Conservation (phyloP, 1,140 invertebrate species). For the Drosophila erecta region DNA sequence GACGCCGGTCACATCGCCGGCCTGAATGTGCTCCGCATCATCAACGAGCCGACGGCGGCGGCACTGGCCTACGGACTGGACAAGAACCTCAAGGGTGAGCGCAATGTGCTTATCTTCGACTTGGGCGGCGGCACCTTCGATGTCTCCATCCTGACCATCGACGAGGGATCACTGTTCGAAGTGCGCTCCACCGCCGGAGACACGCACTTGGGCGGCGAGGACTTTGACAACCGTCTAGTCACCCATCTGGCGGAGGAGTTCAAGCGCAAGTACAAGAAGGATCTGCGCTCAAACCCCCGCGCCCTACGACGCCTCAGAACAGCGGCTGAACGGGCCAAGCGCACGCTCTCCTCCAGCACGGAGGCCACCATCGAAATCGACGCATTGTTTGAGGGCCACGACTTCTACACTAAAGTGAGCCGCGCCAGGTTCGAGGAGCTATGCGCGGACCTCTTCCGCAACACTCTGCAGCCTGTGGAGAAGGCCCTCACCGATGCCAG, state of each 20-base stretch:
- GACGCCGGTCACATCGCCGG: slow-evolving; percentile 89
- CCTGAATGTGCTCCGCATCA: slow-evolving; percentile 88
- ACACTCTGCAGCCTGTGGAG: slow-evolving; percentile 89
- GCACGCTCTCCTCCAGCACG: slow-evolving; percentile 88
- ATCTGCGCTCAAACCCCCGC: slow-evolving; percentile 89
- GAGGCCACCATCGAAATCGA: slow-evolving; percentile 90
- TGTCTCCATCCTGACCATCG: slow-evolving; percentile 94
- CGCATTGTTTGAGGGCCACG: slow-evolving; percentile 89
- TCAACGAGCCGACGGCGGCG: slow-evolving; percentile 61
- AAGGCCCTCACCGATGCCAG: slow-evolving; percentile 90
- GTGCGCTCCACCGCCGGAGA: slow-evolving; percentile 91
- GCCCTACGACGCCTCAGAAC: slow-evolving; percentile 90
- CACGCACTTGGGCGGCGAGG: slow-evolving; percentile 90
- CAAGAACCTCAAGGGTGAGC: slow-evolving; percentile 11
- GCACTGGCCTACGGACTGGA: slow-evolving; percentile 11
- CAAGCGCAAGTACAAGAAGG: slow-evolving; percentile 93
- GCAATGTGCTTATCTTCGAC: slow-evolving; percentile 10
- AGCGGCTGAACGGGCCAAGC: slow-evolving; percentile 89
- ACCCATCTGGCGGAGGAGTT: slow-evolving; percentile 91
- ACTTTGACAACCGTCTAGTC: slow-evolving; percentile 92
- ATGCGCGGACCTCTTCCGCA: slow-evolving; percentile 91
- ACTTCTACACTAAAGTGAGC: slow-evolving; percentile 94
- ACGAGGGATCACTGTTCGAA: slow-evolving; percentile 85
- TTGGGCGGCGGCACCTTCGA: slow-evolving; percentile 88
- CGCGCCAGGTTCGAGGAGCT: slow-evolving; percentile 94